Evolutionary conservation across 2,113 vertebrate species (phyloP), one percentile per base, ranked within the genome.

Genomic region (Pavo muticus): DNA sequence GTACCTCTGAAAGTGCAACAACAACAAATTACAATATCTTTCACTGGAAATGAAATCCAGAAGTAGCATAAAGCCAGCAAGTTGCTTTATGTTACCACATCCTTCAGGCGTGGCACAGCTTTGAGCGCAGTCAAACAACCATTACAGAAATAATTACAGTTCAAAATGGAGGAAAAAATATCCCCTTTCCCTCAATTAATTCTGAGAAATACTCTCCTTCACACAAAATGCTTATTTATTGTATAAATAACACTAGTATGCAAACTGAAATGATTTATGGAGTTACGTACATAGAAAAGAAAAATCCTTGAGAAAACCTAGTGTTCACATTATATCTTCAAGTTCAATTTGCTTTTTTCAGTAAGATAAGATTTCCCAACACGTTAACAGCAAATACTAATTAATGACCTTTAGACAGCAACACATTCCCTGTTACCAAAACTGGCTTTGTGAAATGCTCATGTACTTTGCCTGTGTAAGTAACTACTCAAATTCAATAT

Each of bases 401-500:
- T 90, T 79, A 94, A 82, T 16, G 50, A 95, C 93, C 78, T 96
- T 93, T 57, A 94, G 71, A 88, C 24, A 81, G 79, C 79, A 90
- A 86, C 40, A 67, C 50, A 47, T 61, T 77, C 78, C 82, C 52
- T 44, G 69, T 39, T 87, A 84, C 87, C 86, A 91, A 80, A 95
- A 95, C 75, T 69, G 76, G 61, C 61, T 95, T 95, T 95, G 82
- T 88, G 83, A 91, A 94, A 96, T 71, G 80, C 64, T 93, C 91
- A 69, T 74, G 82, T 94, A 91, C 82, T 39, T 2, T 68, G 63
- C 21, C 60, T 83, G 45, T 76, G 64, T 56, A 94, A 88, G 6
- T 84, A 93, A 77, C 71, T 71, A 68, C 42, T 48, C 61, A 85
- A 86, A 90, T 84, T 74, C 88, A 93, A 3, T 88, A 90, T 61